A percentile compares a stretch with the other conserved stretches of the same genome.
These are phyloP conservation scores for Leistus spinibarbis DNA, from an alignment of 2,888 invertebrate genomes.

Conservation along the genomic window DNA sequence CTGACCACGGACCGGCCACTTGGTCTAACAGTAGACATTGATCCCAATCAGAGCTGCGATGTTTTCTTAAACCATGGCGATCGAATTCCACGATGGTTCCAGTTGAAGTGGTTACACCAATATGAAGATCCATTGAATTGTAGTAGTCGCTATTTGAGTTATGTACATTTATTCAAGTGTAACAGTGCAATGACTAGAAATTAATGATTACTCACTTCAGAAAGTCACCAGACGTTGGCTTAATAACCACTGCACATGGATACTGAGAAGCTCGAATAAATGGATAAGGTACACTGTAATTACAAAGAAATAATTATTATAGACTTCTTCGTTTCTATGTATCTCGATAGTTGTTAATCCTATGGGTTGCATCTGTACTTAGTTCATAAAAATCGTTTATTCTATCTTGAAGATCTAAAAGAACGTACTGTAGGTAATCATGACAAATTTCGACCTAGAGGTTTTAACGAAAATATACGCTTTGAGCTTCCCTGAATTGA, in stretches of 20 bases:
- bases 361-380: too few species aligned
- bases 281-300: conserved; percentile 80
- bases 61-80: conserved; percentile 72
- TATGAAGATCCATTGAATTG: conserved; percentile 85
- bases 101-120: conserved; percentile 84
- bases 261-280: conserved; percentile 81
- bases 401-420: too few species aligned
- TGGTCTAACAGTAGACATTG: conserved; percentile 74
- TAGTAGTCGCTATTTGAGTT: conserved; percentile 71
- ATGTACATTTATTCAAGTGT: neutral
- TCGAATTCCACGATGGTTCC: conserved; percentile 86
- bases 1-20: conserved; percentile 67
- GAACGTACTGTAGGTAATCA: too few species aligned
- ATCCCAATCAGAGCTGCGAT: conserved; percentile 63
- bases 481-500: too few species aligned
- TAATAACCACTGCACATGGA: conserved; percentile 82
- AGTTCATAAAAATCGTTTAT: too few species aligned
- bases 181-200: neutral
- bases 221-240: conserved; percentile 87
- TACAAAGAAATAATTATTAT: neutral
- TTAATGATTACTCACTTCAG: conserved; percentile 69
- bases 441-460: too few species aligned
- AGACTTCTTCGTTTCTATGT: too few species aligned
- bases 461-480: too few species aligned
- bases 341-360: too few species aligned